A percentile compares a stretch with the other conserved stretches of the same genome.
These are phyloP conservation scores for Drosophila diplacantha DNA, from an alignment of 2,888 invertebrate species.

Conservation along the genomic window DNA sequence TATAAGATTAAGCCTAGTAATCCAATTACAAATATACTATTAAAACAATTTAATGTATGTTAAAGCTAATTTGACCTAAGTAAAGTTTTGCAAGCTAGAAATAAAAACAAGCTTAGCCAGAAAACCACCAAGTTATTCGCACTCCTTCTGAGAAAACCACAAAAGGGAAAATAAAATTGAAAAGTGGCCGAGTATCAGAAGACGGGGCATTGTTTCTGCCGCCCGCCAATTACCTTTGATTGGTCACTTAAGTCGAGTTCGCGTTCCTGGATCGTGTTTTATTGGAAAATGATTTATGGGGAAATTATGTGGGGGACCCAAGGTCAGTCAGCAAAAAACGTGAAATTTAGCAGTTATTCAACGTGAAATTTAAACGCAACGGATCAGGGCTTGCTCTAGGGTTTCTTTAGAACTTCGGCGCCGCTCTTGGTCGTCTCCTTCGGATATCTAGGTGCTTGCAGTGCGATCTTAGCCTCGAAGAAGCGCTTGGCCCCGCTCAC, in stretches of 20 bases:
- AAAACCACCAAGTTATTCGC: not conserved
- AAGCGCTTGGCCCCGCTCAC: slow-evolving; percentile 48
- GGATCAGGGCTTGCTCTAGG: slow-evolving; percentile 4
- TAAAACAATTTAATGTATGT: fast-evolving
- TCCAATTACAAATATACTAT: too few species aligned
- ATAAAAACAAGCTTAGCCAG: not conserved
- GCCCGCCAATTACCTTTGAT: slow-evolving; percentile 65
- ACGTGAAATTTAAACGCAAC: slow-evolving; percentile 29
- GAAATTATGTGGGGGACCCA: slow-evolving; percentile 31
- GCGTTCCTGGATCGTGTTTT: slow-evolving; percentile 44
- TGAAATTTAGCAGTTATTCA: slow-evolving; percentile 20
- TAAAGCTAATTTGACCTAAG: too few species aligned
- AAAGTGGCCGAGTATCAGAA: slow-evolving; percentile 21
- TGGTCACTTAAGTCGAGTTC: slow-evolving; percentile 61
- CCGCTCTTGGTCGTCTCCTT: not conserved
- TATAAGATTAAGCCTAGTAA: not conserved
- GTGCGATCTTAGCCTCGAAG: slow-evolving; percentile 50
- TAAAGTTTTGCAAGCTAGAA: not conserved
- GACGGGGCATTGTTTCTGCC: slow-evolving; percentile 34
- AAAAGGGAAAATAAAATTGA: slow-evolving; percentile 31
- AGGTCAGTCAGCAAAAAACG: slow-evolving; percentile 41
- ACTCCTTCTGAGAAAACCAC: not conserved
- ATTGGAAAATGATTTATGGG: slow-evolving; percentile 57
- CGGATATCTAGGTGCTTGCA: slow-evolving; percentile 6
- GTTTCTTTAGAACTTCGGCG: slow-evolving; percentile 10